Base-by-base conservation (phyloP, 2,888 invertebrate species). In the Nymphalis polychloros region DNA sequence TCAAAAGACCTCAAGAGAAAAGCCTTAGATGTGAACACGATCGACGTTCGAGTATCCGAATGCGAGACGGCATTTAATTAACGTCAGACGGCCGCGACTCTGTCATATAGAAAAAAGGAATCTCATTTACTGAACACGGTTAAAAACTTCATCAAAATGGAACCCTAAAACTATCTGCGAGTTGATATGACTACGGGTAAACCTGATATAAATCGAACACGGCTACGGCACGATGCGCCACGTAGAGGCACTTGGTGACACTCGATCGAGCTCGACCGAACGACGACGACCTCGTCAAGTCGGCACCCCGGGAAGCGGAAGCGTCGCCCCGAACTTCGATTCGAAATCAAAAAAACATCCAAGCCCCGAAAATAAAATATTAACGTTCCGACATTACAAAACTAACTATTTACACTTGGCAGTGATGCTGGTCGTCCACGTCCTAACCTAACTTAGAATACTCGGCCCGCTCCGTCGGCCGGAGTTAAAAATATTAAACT, bases 381-480 rank as follows among this genome's bases (percentile, higher is more conserved):
- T 73, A 73, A 73, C 73, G 70, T 72, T 73, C 72, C 76, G 75
- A 76, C 73, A 74, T 76, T 73, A 63, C 59, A 75, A 27, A 27
- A 27, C 75, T 78, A 76, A 88, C 80, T 90, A 90, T 90, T 77
- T 90, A 91, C 90, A 89, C 35, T 87, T 88, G 92, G 91, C 92
- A 92, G 91, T 92, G 91, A 82, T 84, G 80, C 92, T 89, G 92
- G 91, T 91, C 89, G 89, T 81, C 72, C 70, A 75, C 77, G 70
- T 76, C 77, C 77, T 74, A 77, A 70, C 64, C 80, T 81, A 81
- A 77, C 84, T 83, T 84, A 82, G 48, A 62, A 69, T 76, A 88
- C 74, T 85, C 88, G 84, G 87, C 87, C 88, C 84, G 83, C 76
- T 75, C 73, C 76, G 79, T 76, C 77, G 77, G 71, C 72, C 69